Evolutionary conservation across 35 echinoderm and acorn worm species (phyloP).

Genomic region (Ptychodera flava): DNA sequence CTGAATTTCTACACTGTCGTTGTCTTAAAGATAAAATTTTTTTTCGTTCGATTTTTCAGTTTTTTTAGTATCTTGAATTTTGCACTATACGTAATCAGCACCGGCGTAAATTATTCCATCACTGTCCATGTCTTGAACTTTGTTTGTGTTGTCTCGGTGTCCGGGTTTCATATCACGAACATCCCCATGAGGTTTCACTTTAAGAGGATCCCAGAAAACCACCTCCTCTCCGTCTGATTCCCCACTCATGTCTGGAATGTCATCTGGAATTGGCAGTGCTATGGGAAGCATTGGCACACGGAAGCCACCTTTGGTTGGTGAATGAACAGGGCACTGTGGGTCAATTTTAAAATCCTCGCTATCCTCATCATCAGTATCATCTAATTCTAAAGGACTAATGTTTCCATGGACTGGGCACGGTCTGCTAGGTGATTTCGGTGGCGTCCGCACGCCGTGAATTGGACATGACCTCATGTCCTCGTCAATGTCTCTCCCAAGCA

Average conservation of each 20-base stretch:
- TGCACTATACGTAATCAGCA: neutral
- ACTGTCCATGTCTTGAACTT: neutral
- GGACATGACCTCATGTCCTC: neutral
- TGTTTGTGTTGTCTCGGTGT: neutral
- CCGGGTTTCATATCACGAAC: neutral
- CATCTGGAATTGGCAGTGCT: neutral
- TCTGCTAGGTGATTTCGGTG: neutral
- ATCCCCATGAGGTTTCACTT: neutral
- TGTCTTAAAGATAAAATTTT: too few species aligned
- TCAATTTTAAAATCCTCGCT: neutral
- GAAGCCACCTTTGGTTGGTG: neutral
- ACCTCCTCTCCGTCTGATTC: neutral
- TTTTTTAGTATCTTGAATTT: neutral
- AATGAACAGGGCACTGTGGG: neutral
- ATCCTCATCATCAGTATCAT: neutral
- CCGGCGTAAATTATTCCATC: neutral
- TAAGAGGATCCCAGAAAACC: neutral
- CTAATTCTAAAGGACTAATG: neutral
- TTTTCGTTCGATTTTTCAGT: too few species aligned
- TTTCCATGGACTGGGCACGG: neutral
- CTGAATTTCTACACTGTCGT: neutral
- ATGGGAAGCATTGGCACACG: neutral
- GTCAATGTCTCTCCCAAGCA: neutral
- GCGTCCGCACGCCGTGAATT: neutral
- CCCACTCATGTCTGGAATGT: neutral